Conservation (phyloP, 1,140 invertebrate species). For the Bemisia tabaci region DNA sequence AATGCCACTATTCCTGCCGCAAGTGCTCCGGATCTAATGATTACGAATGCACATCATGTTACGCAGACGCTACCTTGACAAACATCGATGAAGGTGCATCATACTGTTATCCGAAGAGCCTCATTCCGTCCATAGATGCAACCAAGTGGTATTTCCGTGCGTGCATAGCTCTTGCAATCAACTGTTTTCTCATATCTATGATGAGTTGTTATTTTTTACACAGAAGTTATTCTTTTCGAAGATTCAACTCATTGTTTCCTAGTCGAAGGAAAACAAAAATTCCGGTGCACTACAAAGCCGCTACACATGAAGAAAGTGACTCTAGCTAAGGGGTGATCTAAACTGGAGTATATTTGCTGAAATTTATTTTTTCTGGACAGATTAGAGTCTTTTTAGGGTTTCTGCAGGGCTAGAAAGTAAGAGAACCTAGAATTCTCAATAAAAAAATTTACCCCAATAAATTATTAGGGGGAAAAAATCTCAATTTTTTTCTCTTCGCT, state of each 20-base stretch:
- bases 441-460: no score
- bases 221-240: not conserved
- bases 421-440: no score
- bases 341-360: no score
- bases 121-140: constrained; percentile 8
- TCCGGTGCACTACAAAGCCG: not conserved
- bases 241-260: not conserved
- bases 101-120: constrained; percentile 14
- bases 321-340: not conserved
- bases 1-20: constrained; percentile 44
- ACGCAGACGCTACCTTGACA: constrained; percentile 31
- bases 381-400: no score
- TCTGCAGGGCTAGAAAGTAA: no score
- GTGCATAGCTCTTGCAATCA: not conserved
- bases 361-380: no score
- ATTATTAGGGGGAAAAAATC: no score
- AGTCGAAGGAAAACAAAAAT: not conserved
- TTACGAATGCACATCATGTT: constrained; percentile 40
- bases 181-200: not conserved
- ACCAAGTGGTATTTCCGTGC: constrained; percentile 11
- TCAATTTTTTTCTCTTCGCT: no score
- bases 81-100: constrained; percentile 7
- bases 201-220: not conserved
- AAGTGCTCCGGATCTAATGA: constrained; percentile 39
- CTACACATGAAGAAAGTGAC: not conserved